phyloP scores from a whole-genome alignment of 1,140 invertebrate genomes.

The Lethocerus indicus region DNA sequence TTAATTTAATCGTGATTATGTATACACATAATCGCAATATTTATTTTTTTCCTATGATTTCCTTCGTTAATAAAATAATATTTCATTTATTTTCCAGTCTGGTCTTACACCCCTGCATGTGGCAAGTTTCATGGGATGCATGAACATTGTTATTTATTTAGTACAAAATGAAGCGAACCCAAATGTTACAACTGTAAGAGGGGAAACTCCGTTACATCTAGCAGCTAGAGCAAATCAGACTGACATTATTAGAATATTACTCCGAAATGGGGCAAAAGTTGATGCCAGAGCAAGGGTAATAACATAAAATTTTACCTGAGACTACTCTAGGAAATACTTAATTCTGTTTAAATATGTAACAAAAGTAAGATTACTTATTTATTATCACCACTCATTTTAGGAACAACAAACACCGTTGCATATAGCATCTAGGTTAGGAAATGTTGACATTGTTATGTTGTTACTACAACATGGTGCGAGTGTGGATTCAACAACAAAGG shows the following conservation, averaged over 20 bases:
- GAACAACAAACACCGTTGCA: slow-evolving; percentile 92
- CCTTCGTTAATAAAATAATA: neutral
- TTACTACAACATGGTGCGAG: slow-evolving; percentile 83
- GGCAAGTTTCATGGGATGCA: slow-evolving; percentile 96
- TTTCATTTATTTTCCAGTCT: slow-evolving; percentile 16
- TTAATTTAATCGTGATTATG: too few species aligned
- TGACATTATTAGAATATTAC: slow-evolving; percentile 91
- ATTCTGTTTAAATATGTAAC: too few species aligned
- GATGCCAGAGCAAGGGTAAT: slow-evolving; percentile 81
- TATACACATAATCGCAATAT: too few species aligned
- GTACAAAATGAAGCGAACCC: slow-evolving; percentile 91
- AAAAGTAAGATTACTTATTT: slow-evolving; percentile 1
- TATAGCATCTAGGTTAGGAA: slow-evolving; percentile 83
- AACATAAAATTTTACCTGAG: too few species aligned
- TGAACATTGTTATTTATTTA: slow-evolving; percentile 97
- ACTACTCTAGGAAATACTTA: too few species aligned
- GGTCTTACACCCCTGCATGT: slow-evolving; percentile 96
- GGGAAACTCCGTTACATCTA: slow-evolving; percentile 92
- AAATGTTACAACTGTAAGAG: slow-evolving; percentile 90
- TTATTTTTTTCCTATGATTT: too few species aligned
- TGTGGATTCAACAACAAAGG: slow-evolving; percentile 82
- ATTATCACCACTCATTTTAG: slow-evolving; percentile 23
- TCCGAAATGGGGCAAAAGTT: slow-evolving; percentile 91
- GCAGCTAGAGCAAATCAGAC: slow-evolving; percentile 95
- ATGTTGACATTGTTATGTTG: slow-evolving; percentile 88